Percentiles rank a stretch among this genome's conserved stretches.
Conservation (phyloP, 1,140 invertebrate species). For the Cotesia vestalis region DNA sequence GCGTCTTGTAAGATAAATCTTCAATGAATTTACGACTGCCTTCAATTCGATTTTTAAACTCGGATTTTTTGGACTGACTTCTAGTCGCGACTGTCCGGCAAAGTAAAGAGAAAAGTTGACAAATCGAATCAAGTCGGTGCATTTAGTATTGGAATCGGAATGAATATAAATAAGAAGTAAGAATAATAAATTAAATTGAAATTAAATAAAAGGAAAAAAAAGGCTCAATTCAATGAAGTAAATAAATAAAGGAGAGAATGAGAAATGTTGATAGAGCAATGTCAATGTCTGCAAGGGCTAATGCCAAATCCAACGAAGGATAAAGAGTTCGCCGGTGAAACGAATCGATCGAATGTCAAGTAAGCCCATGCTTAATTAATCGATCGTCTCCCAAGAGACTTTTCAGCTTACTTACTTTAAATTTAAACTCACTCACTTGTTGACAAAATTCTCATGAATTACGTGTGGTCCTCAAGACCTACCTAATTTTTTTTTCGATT, state of each 20-base stretch:
- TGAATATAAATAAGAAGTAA: too few species aligned
- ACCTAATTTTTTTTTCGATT: background rate
- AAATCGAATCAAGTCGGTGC: background rate
- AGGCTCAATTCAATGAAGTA: too few species aligned
- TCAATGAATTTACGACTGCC: constrained; percentile 38
- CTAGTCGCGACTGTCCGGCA: background rate
- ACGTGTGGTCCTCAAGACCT: constrained; percentile 22
- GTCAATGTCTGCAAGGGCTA: background rate
- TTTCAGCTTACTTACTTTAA: constrained; percentile 1
- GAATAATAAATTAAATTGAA: too few species aligned
- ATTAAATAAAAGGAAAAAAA: too few species aligned
- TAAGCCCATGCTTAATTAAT: constrained; percentile 30
- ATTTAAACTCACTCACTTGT: constrained; percentile 12
- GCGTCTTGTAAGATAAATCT: constrained; percentile 50
- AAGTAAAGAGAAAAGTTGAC: constrained; percentile 4
- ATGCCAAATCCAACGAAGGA: background rate
- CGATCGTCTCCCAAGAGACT: constrained; percentile 1
- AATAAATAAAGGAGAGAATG: too few species aligned
- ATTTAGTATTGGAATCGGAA: too few species aligned
- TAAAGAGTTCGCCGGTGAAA: constrained; percentile 5
- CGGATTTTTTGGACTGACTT: background rate
- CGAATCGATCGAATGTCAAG: constrained; percentile 29
- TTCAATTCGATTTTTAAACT: background rate
- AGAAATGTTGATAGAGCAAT: too few species aligned
- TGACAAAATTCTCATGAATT: constrained; percentile 22